These are phyloP conservation scores for Acleris emargana DNA, from an alignment of 2,888 invertebrate genomes.

Conservation along the genomic window DNA sequence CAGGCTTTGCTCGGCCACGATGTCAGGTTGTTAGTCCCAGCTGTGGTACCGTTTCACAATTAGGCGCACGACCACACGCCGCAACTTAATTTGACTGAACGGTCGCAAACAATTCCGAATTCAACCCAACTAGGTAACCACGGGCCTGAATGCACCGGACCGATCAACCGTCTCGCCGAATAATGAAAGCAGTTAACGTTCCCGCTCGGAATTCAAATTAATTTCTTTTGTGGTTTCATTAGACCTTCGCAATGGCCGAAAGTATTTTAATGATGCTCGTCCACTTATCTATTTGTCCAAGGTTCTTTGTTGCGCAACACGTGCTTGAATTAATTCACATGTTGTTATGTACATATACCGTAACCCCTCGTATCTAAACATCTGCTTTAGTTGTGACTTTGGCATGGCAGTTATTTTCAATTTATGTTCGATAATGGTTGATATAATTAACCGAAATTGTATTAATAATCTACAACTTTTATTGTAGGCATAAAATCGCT, in stretches of 20 bases:
- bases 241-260: constrained; percentile 9
- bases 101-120: constrained; percentile 26
- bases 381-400: neutral
- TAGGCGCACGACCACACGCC: constrained; percentile 35
- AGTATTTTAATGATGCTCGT: constrained; percentile 29
- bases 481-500: neutral
- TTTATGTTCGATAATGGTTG: too few species aligned
- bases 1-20: constrained; percentile 38
- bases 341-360: constrained; percentile 19
- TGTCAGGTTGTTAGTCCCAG: constrained; percentile 31
- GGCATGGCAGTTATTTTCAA: neutral
- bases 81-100: constrained; percentile 32
- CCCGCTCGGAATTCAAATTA: constrained; percentile 27
- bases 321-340: constrained; percentile 19
- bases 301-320: constrained; percentile 23
- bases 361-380: constrained; percentile 10
- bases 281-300: constrained; percentile 29
- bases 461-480: neutral
- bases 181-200: constrained; percentile 30
- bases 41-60: constrained; percentile 41
- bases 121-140: neutral
- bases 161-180: constrained; percentile 3
- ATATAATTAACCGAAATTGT: too few species aligned
- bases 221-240: constrained; percentile 28
- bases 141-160: constrained; percentile 7